Evolutionary conservation across 2,888 invertebrate species (phyloP), one percentile per base, ranked within the genome.

Genomic region (Parochlus steinenii): DNA sequence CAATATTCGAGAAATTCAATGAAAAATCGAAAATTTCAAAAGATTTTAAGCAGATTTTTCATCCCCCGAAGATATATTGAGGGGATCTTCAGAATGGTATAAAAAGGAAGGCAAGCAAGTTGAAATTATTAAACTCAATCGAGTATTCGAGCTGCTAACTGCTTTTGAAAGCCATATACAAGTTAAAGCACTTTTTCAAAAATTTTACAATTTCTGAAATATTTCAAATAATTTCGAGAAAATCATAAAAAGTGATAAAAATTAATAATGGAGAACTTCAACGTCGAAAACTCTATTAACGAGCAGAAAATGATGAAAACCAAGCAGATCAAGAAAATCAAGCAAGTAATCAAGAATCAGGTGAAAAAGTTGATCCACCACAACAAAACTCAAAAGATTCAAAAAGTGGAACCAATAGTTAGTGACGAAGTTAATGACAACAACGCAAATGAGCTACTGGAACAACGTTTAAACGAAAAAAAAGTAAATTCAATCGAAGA

Each of bases 51-150:
- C n/a, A n/a, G n/a, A n/a, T n/a, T n/a, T n/a, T n/a, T n/a, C n/a
- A n/a, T n/a, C n/a, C n/a, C n/a, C n/a, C n/a, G n/a, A n/a, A n/a
- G n/a, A n/a, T n/a, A n/a, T n/a, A n/a, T n/a, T n/a, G n/a, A n/a
- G n/a, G n/a, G n/a, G n/a, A n/a, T n/a, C n/a, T n/a, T n/a, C n/a
- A 28, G 25, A 18, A 30, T 24, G n/a, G 36, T 36, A 36, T 36
- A 36, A 30, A 36, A 36, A 18, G 18, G 6, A 18, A 14, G n/a
- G 12, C 6, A 3, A 16, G 11, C 8, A n/a, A 29, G n/a, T 7
- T 18, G 16, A 29, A 36, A 17, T 17, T 30, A 36, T 36, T 36
- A 36, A 30, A 36, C 23, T 30, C 36, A 18, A 24, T 30, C 20
- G 30, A 30, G 17, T 15, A 6, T 23, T 30, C 30, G 19, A 24